These are phyloP conservation scores for Drosophila ercepeae DNA, from an alignment of 1,140 invertebrate genomes.

Conservation along the genomic window DNA sequence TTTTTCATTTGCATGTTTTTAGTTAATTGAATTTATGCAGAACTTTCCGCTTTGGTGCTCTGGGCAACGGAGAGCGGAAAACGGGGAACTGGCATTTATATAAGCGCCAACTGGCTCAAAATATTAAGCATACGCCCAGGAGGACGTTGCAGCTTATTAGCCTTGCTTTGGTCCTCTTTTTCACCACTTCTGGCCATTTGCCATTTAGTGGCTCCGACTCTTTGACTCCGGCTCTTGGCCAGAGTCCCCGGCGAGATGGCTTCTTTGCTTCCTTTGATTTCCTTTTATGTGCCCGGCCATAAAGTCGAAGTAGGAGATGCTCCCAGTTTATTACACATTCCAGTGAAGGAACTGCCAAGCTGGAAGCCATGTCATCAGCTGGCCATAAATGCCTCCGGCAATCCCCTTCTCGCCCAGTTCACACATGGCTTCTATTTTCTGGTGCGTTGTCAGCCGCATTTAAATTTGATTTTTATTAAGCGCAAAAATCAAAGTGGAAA, in stretches of 20 bases:
- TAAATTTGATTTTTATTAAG: slow-evolving; percentile 82
- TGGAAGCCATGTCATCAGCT: slow-evolving; percentile 46
- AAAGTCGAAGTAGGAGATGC: slow-evolving; percentile 52
- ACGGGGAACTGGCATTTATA: slow-evolving; percentile 45
- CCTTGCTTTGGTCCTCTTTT: slow-evolving; percentile 13
- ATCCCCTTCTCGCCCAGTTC: slow-evolving; percentile 1
- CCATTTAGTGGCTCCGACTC: slow-evolving; percentile 29
- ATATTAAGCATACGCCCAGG: slow-evolving; percentile 61
- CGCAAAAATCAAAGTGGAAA: slow-evolving; percentile 78
- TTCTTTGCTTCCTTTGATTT: slow-evolving; percentile 47
- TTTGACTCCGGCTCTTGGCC: slow-evolving; percentile 47
- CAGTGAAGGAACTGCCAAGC: slow-evolving; percentile 12
- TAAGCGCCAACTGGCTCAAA: slow-evolving; percentile 64
- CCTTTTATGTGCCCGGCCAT: slow-evolving; percentile 70
- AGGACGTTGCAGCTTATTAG: slow-evolving; percentile 51
- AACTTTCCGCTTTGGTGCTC: slow-evolving; percentile 66
- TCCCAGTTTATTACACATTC: slow-evolving; percentile 76
- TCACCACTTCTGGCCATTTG: slow-evolving; percentile 18
- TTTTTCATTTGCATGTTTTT: slow-evolving; percentile 80
- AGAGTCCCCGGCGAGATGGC: too few species aligned
- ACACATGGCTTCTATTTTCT: slow-evolving; percentile 39
- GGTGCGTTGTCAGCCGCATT: slow-evolving; percentile 77
- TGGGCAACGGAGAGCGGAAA: slow-evolving; percentile 14
- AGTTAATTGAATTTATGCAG: slow-evolving; percentile 80
- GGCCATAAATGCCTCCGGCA: slow-evolving; percentile 46